Conservation (phyloP, 2,113 vertebrate species). For the Fulica atra region DNA sequence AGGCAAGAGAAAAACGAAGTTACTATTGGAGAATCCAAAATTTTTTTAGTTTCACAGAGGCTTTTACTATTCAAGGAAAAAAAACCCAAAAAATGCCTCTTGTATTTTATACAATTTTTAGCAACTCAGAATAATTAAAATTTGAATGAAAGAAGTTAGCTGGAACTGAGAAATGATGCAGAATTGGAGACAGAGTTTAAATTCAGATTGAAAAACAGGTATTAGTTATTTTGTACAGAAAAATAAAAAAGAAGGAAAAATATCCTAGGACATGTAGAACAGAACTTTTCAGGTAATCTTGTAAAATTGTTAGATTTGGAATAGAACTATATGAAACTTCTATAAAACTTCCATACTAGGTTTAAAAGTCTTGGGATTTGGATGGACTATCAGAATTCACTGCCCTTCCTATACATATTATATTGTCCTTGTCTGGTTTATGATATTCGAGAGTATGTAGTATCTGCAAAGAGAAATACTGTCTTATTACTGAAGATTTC, state of each 20-base stretch:
- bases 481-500: neutral
- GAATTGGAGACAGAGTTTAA: neutral
- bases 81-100: neutral
- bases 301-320: neutral
- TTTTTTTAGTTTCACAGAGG: neutral
- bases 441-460: neutral
- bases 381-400: fast-evolving
- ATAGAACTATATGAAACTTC: neutral
- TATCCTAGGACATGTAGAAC: neutral
- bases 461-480: neutral
- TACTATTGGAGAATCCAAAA: neutral
- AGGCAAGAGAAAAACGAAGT: neutral
- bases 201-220: neutral
- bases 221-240: neutral
- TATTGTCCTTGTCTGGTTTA: neutral
- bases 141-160: neutral
- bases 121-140: neutral
- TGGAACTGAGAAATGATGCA: neutral
- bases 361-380: neutral
- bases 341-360: neutral
- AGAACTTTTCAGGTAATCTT: neutral
- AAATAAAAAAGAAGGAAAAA: neutral
- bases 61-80: neutral
- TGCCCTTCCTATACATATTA: neutral
- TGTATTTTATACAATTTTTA: neutral